Conservation (phyloP, 2,888 invertebrate genomes). For the Rhingia campestris region DNA sequence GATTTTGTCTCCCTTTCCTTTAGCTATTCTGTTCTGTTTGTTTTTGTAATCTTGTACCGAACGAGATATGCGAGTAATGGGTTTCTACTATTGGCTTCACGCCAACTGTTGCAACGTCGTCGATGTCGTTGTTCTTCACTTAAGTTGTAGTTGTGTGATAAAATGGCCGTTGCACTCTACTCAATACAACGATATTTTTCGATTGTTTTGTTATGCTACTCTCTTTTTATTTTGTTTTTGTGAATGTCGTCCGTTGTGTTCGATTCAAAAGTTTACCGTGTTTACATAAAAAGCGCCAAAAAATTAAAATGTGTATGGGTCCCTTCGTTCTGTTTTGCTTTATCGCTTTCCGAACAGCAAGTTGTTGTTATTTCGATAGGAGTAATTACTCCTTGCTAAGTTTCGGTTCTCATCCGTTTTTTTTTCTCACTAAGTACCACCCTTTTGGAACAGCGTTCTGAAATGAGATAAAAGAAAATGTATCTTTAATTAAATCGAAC, state of each 20-base stretch:
- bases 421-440: constrained; percentile 10
- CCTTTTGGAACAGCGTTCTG: constrained; percentile 44
- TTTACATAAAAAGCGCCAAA: constrained; percentile 63
- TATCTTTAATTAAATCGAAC: constrained; percentile 46
- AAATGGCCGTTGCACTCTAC: constrained; percentile 72
- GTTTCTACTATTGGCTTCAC: constrained; percentile 69
- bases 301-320: not conserved
- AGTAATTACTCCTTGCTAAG: constrained; percentile 36
- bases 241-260: constrained; percentile 22
- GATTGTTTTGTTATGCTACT: constrained; percentile 29
- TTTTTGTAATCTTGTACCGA: constrained; percentile 43
- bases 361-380: constrained; percentile 12
- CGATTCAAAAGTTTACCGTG: constrained; percentile 41
- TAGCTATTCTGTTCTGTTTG: constrained; percentile 34
- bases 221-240: not conserved
- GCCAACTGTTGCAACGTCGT: constrained; percentile 71
- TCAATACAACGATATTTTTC: constrained; percentile 53
- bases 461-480: constrained; percentile 57
- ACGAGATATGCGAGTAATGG: constrained; percentile 56
- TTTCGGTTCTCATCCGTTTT: constrained; percentile 14
- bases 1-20: constrained; percentile 52
- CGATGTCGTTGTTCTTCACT: constrained; percentile 24
- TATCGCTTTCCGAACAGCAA: constrained; percentile 13
- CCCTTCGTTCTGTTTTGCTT: constrained; percentile 11
- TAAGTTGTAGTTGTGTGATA: constrained; percentile 58